Percentiles rank a stretch among this genome's conserved stretches.
phyloP scores from a whole-genome alignment of 2,888 invertebrate species.

The Hetaerina titia region DNA sequence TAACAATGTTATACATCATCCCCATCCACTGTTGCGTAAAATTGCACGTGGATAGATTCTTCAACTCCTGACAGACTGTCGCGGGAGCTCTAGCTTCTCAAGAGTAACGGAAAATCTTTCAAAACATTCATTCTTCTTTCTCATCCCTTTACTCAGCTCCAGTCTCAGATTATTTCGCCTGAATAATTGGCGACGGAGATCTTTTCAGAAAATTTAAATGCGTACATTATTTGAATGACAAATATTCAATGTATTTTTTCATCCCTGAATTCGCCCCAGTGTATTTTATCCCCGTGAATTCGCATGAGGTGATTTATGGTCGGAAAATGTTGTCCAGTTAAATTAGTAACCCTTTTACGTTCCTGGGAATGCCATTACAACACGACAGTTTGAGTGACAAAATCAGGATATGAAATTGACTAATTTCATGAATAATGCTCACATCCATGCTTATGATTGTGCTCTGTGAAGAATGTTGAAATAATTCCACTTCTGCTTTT shows the following conservation, averaged over 20 bases:
- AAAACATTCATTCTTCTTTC: not conserved
- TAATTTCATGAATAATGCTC: too few species aligned
- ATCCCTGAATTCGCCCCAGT: not conserved
- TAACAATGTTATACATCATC: constrained; percentile 31
- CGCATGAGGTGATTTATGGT: too few species aligned
- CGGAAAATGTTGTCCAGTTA: too few species aligned
- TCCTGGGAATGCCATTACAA: too few species aligned
- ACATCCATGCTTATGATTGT: too few species aligned
- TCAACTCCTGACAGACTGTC: constrained; percentile 13
- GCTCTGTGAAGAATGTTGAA: too few species aligned
- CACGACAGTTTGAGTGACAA: too few species aligned
- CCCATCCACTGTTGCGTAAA: not conserved
- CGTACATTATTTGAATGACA: not conserved
- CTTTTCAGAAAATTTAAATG: not conserved
- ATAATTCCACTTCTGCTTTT: too few species aligned
- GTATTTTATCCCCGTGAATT: too few species aligned
- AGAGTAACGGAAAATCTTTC: not conserved
- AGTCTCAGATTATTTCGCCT: not conserved
- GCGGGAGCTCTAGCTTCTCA: not conserved
- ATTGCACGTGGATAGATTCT: constrained; percentile 32
- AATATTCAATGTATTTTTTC: not conserved
- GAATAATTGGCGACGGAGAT: not conserved
- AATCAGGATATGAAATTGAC: too few species aligned
- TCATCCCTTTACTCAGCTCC: not conserved
- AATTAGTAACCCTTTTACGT: too few species aligned